phyloP scores from a whole-genome alignment of 2,888 invertebrate genomes.

The Cantharis rustica region DNA sequence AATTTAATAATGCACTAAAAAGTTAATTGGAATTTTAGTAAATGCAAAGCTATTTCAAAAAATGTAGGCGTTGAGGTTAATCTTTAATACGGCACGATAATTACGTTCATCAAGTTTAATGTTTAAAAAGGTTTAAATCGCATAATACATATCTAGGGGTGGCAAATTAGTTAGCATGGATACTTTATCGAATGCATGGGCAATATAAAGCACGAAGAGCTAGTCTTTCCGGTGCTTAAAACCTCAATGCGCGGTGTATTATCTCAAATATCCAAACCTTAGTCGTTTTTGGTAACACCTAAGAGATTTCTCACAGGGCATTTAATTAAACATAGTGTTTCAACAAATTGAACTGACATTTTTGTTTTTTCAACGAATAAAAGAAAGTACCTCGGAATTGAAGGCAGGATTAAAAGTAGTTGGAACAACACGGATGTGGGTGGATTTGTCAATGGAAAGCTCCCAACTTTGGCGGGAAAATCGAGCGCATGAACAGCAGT shows the following conservation, averaged over 20 bases:
- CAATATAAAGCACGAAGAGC: conserved; percentile 25
- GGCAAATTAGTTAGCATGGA: conserved; percentile 24
- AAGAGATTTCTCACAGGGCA: neutral
- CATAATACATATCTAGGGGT: conserved; percentile 21
- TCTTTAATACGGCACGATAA: conserved; percentile 15
- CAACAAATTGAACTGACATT: neutral
- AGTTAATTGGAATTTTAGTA: conserved; percentile 1
- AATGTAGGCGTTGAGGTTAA: conserved; percentile 1
- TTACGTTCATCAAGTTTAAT: conserved; percentile 14
- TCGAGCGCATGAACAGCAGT: conserved; percentile 16
- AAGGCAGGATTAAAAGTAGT: conserved; percentile 13
- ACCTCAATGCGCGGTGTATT: conserved; percentile 18
- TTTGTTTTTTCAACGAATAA: neutral
- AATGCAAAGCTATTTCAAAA: conserved; percentile 1
- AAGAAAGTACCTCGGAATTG: neutral
- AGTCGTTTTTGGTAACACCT: neutral
- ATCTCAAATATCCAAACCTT: neutral
- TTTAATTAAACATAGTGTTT: neutral
- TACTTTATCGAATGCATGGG: conserved; percentile 20
- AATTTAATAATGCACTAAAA: neutral
- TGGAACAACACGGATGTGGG: conserved; percentile 28
- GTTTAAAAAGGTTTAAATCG: conserved; percentile 15
- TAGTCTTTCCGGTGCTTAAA: conserved; percentile 24
- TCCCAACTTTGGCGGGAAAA: conserved; percentile 31
- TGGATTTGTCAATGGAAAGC: conserved; percentile 34